Percentiles rank a stretch among this genome's conserved stretches.
phyloP scores from a whole-genome alignment of 2,888 invertebrate genomes.

The Drosophila greeni region DNA sequence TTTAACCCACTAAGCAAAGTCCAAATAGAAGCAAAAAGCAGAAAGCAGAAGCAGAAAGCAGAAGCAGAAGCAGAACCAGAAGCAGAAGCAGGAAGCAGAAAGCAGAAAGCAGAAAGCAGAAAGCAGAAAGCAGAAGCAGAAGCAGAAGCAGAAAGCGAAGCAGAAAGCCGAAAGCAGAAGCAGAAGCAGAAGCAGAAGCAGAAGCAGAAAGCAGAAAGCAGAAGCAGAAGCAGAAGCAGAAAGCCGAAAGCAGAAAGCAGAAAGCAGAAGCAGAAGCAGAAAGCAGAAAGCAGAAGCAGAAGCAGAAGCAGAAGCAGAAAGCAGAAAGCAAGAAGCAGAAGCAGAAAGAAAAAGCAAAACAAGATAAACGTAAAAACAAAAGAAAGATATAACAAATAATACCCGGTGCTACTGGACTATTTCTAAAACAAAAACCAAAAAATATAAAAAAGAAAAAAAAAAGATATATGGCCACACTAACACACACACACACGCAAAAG shows the following conservation, averaged over 20 bases:
- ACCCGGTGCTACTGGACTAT: slow-evolving; percentile 35
- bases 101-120: not conserved
- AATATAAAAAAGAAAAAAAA: not conserved
- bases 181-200: slow-evolving; percentile 8
- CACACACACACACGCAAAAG: slow-evolving; percentile 27
- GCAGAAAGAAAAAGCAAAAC: not conserved
- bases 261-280: not conserved
- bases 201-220: slow-evolving; percentile 16
- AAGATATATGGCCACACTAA: slow-evolving; percentile 18
- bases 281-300: slow-evolving; percentile 1
- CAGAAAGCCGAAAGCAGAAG: not conserved
- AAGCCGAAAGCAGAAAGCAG: not conserved
- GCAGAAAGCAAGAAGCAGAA: not conserved
- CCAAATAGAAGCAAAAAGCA: slow-evolving; percentile 27
- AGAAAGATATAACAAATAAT: slow-evolving; percentile 25
- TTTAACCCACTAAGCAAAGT: slow-evolving; percentile 48
- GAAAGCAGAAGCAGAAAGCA: slow-evolving; percentile 4
- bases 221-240: not conserved
- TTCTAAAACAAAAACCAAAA: slow-evolving; percentile 2
- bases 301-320: slow-evolving; percentile 15
- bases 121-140: not conserved
- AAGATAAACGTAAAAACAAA: not conserved
- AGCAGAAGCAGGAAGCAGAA: slow-evolving; percentile 20
- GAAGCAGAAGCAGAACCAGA: slow-evolving; percentile 2
- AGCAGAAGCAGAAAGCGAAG: no score